Conservation (phyloP, 2,797 vertebrate genomes). For the Menidia menidia region DNA sequence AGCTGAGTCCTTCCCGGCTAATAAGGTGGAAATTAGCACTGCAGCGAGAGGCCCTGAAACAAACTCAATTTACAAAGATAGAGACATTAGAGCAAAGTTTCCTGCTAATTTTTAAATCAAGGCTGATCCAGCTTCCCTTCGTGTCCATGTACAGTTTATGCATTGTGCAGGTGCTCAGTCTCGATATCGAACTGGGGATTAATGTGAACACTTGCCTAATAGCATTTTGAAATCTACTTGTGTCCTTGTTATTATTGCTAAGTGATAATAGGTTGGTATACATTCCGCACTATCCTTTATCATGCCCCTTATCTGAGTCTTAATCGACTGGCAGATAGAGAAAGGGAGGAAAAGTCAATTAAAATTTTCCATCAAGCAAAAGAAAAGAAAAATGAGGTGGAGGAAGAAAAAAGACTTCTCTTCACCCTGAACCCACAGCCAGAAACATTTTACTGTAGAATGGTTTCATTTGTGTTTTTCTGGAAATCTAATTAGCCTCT, state of each 20-base stretch:
- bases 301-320: constrained; percentile 37
- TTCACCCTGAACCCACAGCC: constrained; percentile 48
- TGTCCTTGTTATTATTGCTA: constrained; percentile 50
- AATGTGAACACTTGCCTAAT: constrained; percentile 31
- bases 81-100: constrained; percentile 57
- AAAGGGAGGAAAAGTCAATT: constrained; percentile 39
- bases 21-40: constrained; percentile 79
- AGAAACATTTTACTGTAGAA: constrained; percentile 49
- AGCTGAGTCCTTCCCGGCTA: constrained; percentile 77
- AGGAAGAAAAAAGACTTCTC: constrained; percentile 46
- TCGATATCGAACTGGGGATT: constrained; percentile 41
- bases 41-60: constrained; percentile 65
- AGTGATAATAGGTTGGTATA: constrained; percentile 35
- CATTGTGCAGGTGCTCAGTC: constrained; percentile 28
- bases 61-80: constrained; percentile 52
- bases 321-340: constrained; percentile 20
- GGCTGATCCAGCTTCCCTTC: constrained; percentile 45
- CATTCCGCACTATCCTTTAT: constrained; percentile 22
- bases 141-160: constrained; percentile 26
- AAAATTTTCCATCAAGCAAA: constrained; percentile 35
- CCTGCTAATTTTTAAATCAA: constrained; percentile 64
- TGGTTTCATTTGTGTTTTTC: constrained; percentile 49
- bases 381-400: constrained; percentile 33
- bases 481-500: constrained; percentile 70
- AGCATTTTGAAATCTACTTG: neutral